These are phyloP conservation scores for Kradibia gibbosae DNA, from an alignment of 1,140 invertebrate genomes.

Conservation along the genomic window DNA sequence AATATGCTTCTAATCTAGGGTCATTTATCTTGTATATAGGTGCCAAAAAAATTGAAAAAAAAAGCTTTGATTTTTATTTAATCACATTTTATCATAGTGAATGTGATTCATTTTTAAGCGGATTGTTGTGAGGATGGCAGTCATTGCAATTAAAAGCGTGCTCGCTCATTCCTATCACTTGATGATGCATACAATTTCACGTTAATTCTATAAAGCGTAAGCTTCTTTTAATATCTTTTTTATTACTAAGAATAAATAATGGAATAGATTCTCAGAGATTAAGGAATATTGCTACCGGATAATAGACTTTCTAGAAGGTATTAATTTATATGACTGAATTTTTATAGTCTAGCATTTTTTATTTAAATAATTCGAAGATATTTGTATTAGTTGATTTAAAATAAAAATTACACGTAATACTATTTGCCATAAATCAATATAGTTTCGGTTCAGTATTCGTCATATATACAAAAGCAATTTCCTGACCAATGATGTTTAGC, in stretches of 20 bases:
- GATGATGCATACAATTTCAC: constrained; percentile 19
- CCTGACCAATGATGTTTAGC: too few species aligned
- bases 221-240: constrained; percentile 46
- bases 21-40: constrained; percentile 43
- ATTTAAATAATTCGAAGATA: too few species aligned
- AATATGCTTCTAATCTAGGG: constrained; percentile 54
- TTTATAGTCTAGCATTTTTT: not conserved
- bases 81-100: not conserved
- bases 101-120: constrained; percentile 5
- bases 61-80: not conserved
- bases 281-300: constrained; percentile 47
- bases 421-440: too few species aligned
- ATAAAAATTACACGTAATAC: too few species aligned
- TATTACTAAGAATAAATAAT: constrained; percentile 36
- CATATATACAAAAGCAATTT: too few species aligned
- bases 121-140: not conserved
- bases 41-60: not conserved
- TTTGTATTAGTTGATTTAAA: too few species aligned
- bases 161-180: not conserved
- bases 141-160: constrained; percentile 24
- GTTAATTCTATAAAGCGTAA: constrained; percentile 35
- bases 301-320: not conserved
- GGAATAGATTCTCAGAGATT: constrained; percentile 54
- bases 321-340: not conserved
- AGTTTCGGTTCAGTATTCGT: too few species aligned